These are phyloP conservation scores for Leptocoma aspasia DNA, from an alignment of 2,113 vertebrate species.

Conservation along the genomic window DNA sequence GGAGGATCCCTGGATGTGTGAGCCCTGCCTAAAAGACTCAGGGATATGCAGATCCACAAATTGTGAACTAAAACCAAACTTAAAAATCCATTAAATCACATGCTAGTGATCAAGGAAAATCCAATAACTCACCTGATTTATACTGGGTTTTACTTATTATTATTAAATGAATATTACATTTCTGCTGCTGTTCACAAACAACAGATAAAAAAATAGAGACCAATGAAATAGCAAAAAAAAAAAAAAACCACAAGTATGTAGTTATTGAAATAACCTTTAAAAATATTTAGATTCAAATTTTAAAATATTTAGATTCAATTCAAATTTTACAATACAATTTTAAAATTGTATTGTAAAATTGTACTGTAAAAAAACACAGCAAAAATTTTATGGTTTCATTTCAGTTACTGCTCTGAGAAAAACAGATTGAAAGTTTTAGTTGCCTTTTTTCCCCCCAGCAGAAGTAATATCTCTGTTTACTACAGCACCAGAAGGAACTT, in stretches of 20 bases:
- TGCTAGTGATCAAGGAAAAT: neutral
- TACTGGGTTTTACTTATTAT: neutral
- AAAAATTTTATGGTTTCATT: neutral
- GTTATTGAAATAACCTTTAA: neutral
- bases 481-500: neutral
- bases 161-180: neutral
- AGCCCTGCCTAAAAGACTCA: neutral
- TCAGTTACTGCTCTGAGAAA: neutral
- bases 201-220: neutral
- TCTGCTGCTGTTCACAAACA: neutral
- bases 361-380: neutral
- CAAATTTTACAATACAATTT: no score
- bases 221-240: neutral
- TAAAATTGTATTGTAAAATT: no score
- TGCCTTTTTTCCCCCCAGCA: neutral
- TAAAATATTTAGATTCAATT: no score
- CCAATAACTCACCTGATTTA: neutral
- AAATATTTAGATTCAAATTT: neutral
- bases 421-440: neutral
- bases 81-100: neutral
- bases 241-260: neutral
- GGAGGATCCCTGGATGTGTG: neutral
- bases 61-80: neutral
- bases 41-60: neutral
- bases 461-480: neutral